Evolutionary conservation across 2,888 invertebrate genomes (phyloP).

Genomic region (Esperia sulphurella): DNA sequence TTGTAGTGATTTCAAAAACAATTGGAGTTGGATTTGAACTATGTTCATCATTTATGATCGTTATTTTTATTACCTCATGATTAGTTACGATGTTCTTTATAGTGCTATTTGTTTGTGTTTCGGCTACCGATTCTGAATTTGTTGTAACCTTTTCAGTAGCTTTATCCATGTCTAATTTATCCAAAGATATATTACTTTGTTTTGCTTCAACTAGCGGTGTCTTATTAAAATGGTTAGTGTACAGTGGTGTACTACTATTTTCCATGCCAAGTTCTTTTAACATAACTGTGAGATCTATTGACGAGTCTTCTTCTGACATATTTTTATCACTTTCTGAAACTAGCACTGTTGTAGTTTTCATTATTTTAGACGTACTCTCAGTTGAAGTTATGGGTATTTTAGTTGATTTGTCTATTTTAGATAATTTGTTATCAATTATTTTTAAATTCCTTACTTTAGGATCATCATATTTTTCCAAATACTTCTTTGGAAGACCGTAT

Average conservation of each 20-base stretch:
- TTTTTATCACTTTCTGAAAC: constrained; percentile 15
- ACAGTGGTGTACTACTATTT: constrained; percentile 21
- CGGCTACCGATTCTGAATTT: background rate
- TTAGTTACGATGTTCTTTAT: constrained; percentile 14
- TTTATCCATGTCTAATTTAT: constrained; percentile 6
- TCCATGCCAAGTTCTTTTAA: constrained; percentile 45
- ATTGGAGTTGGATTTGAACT: constrained; percentile 29
- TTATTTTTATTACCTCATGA: constrained; percentile 46
- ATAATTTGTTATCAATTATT: constrained; percentile 27
- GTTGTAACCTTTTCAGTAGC: constrained; percentile 10
- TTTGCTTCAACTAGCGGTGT: constrained; percentile 32
- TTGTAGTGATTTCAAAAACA: constrained; percentile 51
- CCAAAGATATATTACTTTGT: constrained; percentile 21
- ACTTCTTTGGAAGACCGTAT: constrained; percentile 54
- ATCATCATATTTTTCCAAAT: constrained; percentile 48
- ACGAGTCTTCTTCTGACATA: constrained; percentile 36
- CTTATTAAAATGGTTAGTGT: constrained; percentile 30
- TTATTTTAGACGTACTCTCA: constrained; percentile 15
- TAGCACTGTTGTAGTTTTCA: constrained; percentile 20
- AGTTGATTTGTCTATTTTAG: constrained; percentile 23
- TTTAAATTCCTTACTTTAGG: constrained; percentile 40
- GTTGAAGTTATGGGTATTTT: constrained; percentile 19
- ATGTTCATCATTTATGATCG: constrained; percentile 34
- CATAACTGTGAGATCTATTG: constrained; percentile 58
- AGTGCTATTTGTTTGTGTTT: background rate